phyloP scores from a whole-genome alignment of 23 tunicate species.

The Ascidia mentula region DNA sequence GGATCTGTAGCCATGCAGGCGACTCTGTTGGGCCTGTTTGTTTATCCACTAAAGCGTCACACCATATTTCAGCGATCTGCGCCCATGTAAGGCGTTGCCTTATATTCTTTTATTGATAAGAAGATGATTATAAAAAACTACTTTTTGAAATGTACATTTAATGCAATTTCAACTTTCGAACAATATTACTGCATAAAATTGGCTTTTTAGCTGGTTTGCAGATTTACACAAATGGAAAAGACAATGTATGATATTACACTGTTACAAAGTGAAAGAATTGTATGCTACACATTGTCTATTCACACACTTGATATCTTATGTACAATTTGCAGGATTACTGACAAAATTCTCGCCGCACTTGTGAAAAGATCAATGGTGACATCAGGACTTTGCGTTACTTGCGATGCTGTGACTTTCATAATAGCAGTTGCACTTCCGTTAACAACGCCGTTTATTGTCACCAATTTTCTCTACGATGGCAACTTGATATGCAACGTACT shows the following conservation, averaged over 20 bases:
- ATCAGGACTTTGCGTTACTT: conserved; percentile 60
- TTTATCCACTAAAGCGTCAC: conserved; percentile 78
- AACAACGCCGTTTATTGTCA: conserved; percentile 39
- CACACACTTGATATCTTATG: too few species aligned
- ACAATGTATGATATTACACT: too few species aligned
- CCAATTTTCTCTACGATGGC: conserved; percentile 64
- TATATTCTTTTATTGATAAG: too few species aligned
- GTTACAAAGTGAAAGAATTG: too few species aligned
- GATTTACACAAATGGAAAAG: too few species aligned
- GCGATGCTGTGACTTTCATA: conserved; percentile 75
- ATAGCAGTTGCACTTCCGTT: conserved; percentile 34
- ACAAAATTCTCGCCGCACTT: conserved; percentile 48
- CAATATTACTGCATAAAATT: too few species aligned
- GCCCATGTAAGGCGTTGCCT: conserved; percentile 4
- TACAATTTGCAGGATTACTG: conserved; percentile 34
- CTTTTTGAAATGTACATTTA: too few species aligned
- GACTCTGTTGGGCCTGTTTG: conserved; percentile 58
- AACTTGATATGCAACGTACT: conserved; percentile 78
- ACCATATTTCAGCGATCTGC: conserved; percentile 14
- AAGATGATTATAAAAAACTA: too few species aligned
- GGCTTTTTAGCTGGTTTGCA: too few species aligned
- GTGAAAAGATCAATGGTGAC: conserved; percentile 70
- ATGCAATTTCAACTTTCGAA: too few species aligned
- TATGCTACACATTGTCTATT: too few species aligned
- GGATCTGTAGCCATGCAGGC: conserved; percentile 64